Conservation (phyloP, 23 tunicate genomes). For the Ciona savignyi region DNA sequence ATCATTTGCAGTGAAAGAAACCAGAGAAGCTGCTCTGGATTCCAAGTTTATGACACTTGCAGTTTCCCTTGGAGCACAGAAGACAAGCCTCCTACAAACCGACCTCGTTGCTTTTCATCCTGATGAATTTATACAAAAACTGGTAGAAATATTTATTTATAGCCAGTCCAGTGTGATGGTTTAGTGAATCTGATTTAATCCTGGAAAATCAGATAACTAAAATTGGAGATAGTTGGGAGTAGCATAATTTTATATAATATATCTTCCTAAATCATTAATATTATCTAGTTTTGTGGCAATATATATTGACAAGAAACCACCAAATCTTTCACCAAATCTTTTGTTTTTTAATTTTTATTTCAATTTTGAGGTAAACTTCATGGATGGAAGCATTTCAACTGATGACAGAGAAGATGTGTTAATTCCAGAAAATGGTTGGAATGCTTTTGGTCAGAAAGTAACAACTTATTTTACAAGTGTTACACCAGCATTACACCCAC, state of each 20-base stretch:
- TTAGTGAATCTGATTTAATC: neutral
- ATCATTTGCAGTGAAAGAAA: conserved; percentile 20
- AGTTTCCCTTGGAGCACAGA: conserved; percentile 68
- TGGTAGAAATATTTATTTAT: conserved; percentile 27
- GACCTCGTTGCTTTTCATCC: conserved; percentile 84
- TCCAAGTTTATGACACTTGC: conserved; percentile 70
- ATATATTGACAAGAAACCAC: too few species aligned
- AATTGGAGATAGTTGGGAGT: too few species aligned
- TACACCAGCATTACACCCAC: conserved; percentile 50
- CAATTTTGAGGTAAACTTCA: conserved; percentile 14
- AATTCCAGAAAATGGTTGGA: conserved; percentile 57
- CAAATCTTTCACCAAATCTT: too few species aligned
- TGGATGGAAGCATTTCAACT: conserved; percentile 32
- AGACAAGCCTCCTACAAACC: conserved; percentile 56
- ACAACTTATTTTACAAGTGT: conserved; percentile 52
- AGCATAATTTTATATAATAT: too few species aligned
- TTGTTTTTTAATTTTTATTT: neutral
- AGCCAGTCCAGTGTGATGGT: neutral
- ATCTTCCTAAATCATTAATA: too few species aligned
- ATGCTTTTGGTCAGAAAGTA: conserved; percentile 19
- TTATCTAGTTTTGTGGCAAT: too few species aligned
- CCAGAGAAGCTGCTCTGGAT: conserved; percentile 82
- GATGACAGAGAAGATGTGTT: conserved; percentile 40
- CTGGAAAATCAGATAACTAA: too few species aligned
- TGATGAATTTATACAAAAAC: conserved; percentile 75